Base-by-base conservation (phyloP, 2,797 vertebrate genomes). In the Lindbergichthys nudifrons region DNA sequence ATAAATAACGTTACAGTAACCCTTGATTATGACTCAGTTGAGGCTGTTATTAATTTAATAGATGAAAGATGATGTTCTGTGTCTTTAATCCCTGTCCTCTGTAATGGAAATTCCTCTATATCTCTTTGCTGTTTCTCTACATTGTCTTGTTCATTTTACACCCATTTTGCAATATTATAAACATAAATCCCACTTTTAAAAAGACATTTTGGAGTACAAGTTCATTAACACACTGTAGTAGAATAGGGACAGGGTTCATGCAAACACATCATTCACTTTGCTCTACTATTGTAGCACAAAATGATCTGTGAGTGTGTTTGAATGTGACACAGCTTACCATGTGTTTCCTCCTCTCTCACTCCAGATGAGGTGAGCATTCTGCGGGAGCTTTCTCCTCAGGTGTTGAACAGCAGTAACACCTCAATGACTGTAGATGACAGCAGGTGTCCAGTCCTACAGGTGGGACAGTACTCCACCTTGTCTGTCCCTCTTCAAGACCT, bases 401-500 rank as follows among this genome's bases (percentile, higher is more conserved):
- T 91, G 0, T 90, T 85, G 2, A 91, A 92, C 72, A 90, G 86
- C 77, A 94, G 85, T 54, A 96, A 97, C 6, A 48, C 95, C 63
- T 96, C 96, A 13, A 59, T 96, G 42, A 70, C 86, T 1, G 63
- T 89, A 5, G 94, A 93, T 8, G 91, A 88, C 30, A 51, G 77
- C 61, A 82, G 80, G 67, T 98, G 96, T 92, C 94, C 90, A 2
- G 53, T 92, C 3, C 88, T 97, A 9, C 93, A 93, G 75, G 80
- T 97, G 0, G 96, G 96, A 39, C 96, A 96, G 82, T 97, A 97
- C 1, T 95, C 96, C 1, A 96, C 96, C 7, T 89, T 97, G 81
- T 90, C 88, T 73, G 82, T 96, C 11, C 93, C 96, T 13, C 87
- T 96, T 1, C 89, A 19, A n/a, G 88, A 92, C 58, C 90, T 94